Evolutionary conservation across 2,888 invertebrate species (phyloP), one percentile per base, ranked within the genome.

Genomic region (Serrognathus titanus): DNA sequence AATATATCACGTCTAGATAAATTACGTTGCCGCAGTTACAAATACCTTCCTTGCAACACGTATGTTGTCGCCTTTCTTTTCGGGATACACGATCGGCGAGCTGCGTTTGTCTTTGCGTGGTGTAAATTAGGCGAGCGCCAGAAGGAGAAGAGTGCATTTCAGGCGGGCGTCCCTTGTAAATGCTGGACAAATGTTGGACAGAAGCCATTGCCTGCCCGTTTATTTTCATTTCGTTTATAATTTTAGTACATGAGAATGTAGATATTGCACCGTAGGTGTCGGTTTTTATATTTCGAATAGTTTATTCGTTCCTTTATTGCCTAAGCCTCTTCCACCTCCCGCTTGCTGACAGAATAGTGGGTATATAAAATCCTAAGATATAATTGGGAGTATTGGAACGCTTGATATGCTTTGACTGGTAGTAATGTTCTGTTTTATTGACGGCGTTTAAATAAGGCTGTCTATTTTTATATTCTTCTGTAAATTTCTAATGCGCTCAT

Each of bases 1-100:
- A 61, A 62, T 59, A 63, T 55, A 61, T 47, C 61, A 57, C 53
- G 52, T 48, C 58, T 56, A 58, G 49, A 60, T 61, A 61, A 61
- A 64, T 64, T 62, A 58, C 55, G 36, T 55, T 40, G 20, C 43
- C 13, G 16, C 16, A 43, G 43, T 20, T 43, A 16, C 43, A 16
- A 16, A 43, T 20, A 16, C 10, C 9, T 10, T 16, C 16, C 16
- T 43, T 43, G 43, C 43, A 43, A 43, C 43, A 43, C 43, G 43
- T 16, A 11, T 16, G 43, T 43, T 43, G 12, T 43, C 43, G 13
- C 43, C 20, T 20, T 43, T 43, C 12, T 20, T 16, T 16, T 43
- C 43, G 10, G n/a, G 9, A 43, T 7, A 12, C 10, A 20, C 43
- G 24, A 31, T 31, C 24, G 24, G 24, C 24, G 24, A 31, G 24